Base-by-base conservation (phyloP, 2,113 vertebrate genomes). In the Gallinago paraguaiae region DNA sequence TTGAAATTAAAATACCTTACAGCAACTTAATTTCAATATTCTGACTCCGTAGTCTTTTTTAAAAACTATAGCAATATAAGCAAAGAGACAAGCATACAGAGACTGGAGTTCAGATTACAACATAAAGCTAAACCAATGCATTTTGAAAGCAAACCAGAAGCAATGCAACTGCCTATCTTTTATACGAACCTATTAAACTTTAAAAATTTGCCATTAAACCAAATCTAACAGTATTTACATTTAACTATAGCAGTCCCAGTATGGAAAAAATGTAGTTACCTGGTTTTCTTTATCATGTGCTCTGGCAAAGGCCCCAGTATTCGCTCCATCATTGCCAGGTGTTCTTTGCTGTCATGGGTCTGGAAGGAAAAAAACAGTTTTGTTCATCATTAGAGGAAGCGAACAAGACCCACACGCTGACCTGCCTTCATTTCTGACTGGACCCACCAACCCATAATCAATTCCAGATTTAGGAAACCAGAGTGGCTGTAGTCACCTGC, bases 281-380 rank as follows among this genome's bases (percentile, higher is more conserved):
- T 98, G 11, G 98, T 99, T 98, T 98, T 99, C 96, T 98, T 97
- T 64, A 99, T 97, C 88, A 98, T 98, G 31, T 99, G 96, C 69
- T 95, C 56, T 23, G 98, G 98, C 65, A 99, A 96, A 48, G 98
- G 98, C 45, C 98, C 98, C 53, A 99, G 93, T 85, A 99, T 98
- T 86, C 98, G 97, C 95, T 99, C 98, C 99, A 99, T 99, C 99
- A 99, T 99, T 70, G 99, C 99, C 41, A 99, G 98, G 87, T 99
- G 98, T 63, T 99, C 98, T 95, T 98, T 98, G 92, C 98, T 99
- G 88, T 99, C 97, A 23, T 98, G 98, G 7, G 99, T 98, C 98
- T 99, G 70, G 45, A 85, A 69, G 91, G 5, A 90, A 82, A 64
- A 64, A 25, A 9, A 56, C 4, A 31, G 27, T 61, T 65, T 24